Evolutionary conservation across 1,140 invertebrate genomes (phyloP).

Genomic region (Neomicropteryx cornuta): DNA sequence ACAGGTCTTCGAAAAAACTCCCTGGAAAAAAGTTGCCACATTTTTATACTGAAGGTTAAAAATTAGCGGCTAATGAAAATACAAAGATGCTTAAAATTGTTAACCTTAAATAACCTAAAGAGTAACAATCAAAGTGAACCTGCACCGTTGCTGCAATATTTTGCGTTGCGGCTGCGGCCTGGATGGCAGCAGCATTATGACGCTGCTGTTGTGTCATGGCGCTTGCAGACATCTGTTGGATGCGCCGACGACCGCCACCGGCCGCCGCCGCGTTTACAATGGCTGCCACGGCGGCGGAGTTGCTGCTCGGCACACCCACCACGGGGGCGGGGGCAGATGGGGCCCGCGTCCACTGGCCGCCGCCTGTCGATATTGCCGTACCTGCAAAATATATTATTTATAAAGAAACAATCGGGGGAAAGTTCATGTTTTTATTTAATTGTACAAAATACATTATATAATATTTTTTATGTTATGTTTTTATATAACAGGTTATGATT

Average conservation of each 20-base stretch:
- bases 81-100: too few species aligned
- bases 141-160: constrained; percentile 29
- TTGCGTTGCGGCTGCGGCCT: constrained; percentile 22
- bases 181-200: constrained; percentile 20
- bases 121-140: too few species aligned
- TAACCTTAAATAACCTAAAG: too few species aligned
- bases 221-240: constrained; percentile 21
- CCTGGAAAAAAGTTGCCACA: too few species aligned
- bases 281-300: constrained; percentile 15
- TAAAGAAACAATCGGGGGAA: too few species aligned
- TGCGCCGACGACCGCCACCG: constrained; percentile 13
- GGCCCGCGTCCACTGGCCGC: constrained; percentile 35
- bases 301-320: constrained; percentile 14
- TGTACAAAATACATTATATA: too few species aligned
- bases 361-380: constrained; percentile 18
- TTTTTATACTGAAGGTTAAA: too few species aligned
- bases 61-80: too few species aligned
- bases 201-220: constrained; percentile 12
- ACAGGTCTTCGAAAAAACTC: too few species aligned
- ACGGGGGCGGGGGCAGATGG: constrained; percentile 32
- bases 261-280: constrained; percentile 13
- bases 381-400: constrained; percentile 16
- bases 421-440: too few species aligned
- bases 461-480: too few species aligned
- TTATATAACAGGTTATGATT: too few species aligned